phyloP scores from a whole-genome alignment of 2,113 vertebrate species.

The Dipodomys stephensi region DNA sequence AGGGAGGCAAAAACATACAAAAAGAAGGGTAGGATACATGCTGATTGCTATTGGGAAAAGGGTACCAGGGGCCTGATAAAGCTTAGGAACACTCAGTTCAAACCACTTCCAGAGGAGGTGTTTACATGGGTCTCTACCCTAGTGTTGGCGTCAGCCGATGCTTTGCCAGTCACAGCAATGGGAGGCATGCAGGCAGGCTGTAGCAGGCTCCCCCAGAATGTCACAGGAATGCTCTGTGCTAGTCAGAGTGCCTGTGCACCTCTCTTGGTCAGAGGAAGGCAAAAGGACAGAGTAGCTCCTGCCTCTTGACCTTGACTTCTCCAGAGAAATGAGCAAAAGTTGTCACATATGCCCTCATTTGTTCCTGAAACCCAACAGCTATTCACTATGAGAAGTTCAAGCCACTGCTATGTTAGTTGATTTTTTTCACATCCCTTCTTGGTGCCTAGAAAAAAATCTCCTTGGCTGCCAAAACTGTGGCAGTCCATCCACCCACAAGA shows the following conservation, averaged over 20 bases:
- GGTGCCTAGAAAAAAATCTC: constrained; percentile 33
- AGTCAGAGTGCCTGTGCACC: neutral
- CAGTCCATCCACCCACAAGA: constrained; percentile 36
- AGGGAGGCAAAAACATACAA: neutral
- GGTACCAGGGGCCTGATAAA: neutral
- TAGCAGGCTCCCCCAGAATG: neutral
- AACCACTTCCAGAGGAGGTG: neutral
- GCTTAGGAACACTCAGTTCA: neutral
- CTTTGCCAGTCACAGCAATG: neutral
- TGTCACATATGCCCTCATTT: neutral
- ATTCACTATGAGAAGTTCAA: neutral
- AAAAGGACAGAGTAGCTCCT: neutral
- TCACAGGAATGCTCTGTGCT: constrained; percentile 6
- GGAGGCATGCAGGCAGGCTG: constrained; percentile 3
- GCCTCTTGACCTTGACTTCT: neutral
- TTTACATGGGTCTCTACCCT: neutral
- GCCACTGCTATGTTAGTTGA: neutral
- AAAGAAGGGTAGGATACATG: neutral
- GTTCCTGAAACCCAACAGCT: neutral
- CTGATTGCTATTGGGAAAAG: neutral
- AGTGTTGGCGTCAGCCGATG: neutral
- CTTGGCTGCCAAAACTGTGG: constrained; percentile 47
- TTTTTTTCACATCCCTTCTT: neutral
- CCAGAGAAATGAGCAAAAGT: constrained; percentile 14
- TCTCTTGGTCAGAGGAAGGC: neutral